Evolutionary conservation across 1,140 invertebrate genomes (phyloP), one percentile per base, ranked within the genome.

Genomic region (Drosophila neocordata): DNA sequence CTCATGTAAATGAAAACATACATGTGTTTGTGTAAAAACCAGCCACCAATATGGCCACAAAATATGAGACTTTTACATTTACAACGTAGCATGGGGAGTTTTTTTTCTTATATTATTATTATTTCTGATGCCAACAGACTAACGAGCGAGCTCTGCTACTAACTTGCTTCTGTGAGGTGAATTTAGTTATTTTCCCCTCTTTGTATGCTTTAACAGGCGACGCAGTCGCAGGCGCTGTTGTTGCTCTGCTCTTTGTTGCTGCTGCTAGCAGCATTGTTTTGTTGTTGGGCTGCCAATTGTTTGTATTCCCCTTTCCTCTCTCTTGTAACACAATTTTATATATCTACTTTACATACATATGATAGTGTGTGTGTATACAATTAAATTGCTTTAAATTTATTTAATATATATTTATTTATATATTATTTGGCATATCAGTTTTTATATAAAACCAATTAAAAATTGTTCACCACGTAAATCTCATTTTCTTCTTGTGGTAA

Each of bases 71-170:
- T 75, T 74, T 75, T 75, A 75, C 72, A 75, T 75, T 75, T 75
- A 75, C 72, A 75, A 75, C 72, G 72, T 75, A 75, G 72, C 72
- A 68, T 75, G 72, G 72, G 71, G 72, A 75, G 58, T 75, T 57
- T 63, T 57, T 57, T 18, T 37, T 48, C 41, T 44, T 44, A 15
- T 48, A 48, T 48, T 48, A 48, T 48, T 48, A 20, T 48, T 48
- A 11, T 57, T 57, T 20, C 31, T 37, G 27, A 35, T n/a, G 53
- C 53, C 22, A 31, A 55, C 37, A 13, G n/a, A n/a, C n/a, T n/a
- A 7, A 38, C 41, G 41, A 20, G 41, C 15, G 6, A 48, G 41
- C 7, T 8, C 13, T 44, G 38, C 13, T 18, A 6, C 15, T 48
- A 31, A 31, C 27, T 31, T 31, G 15, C 41, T 48, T 15, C 1